Conservation (phyloP, 2,888 invertebrate species). For the Glyphotaelius pellucidus region DNA sequence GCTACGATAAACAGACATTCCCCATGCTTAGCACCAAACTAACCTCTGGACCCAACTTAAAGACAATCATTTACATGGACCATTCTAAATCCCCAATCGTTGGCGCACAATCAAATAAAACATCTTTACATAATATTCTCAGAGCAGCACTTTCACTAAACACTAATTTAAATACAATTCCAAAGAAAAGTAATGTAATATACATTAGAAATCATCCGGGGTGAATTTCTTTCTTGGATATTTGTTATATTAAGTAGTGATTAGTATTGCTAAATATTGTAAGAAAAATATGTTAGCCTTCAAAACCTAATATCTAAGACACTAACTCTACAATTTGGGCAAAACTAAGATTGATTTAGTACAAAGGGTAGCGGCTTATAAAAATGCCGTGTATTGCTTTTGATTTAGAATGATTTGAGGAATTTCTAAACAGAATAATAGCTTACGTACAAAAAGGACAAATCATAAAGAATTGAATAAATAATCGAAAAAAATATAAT, state of each 20-base stretch:
- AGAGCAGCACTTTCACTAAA: constrained; percentile 56
- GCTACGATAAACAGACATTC: constrained; percentile 14
- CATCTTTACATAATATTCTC: constrained; percentile 53
- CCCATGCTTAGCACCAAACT: constrained; percentile 52
- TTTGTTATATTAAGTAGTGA: constrained; percentile 55
- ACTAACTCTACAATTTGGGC: constrained; percentile 49
- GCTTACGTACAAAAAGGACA: constrained; percentile 1
- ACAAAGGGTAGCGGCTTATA: neutral
- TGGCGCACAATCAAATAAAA: constrained; percentile 52
- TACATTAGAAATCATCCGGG: constrained; percentile 33
- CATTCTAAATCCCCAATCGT: constrained; percentile 40
- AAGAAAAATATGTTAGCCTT: constrained; percentile 62
- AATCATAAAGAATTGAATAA: constrained; percentile 20
- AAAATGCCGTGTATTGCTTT: constrained; percentile 37
- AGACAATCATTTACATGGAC: constrained; percentile 44
- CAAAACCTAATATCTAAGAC: constrained; percentile 54
- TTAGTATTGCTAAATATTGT: constrained; percentile 59
- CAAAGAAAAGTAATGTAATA: constrained; percentile 42
- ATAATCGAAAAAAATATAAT: constrained; percentile 25
- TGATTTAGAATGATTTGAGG: constrained; percentile 17
- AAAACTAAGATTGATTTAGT: constrained; percentile 42
- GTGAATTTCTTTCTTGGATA: constrained; percentile 42
- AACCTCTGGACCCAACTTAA: constrained; percentile 44
- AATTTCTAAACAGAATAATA: neutral
- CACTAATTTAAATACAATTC: constrained; percentile 52